Base-by-base conservation (phyloP, 1,140 invertebrate genomes). In the Phthorimaea operculella region DNA sequence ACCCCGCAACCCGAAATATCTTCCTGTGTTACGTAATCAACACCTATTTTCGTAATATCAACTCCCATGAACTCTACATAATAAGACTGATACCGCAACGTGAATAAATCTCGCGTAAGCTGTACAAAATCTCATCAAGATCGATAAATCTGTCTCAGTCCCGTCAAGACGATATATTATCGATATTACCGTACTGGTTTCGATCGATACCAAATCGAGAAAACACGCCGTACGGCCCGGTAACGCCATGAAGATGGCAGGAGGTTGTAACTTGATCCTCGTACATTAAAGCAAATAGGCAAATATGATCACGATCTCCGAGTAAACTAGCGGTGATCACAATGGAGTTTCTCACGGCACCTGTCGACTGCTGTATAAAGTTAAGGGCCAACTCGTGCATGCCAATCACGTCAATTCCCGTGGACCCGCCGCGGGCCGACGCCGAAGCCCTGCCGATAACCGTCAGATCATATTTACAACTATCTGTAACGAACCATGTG, bases 381-480 rank as follows among this genome's bases (percentile, higher is more conserved):
- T 15, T 62, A 68, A 66, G 64, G 68, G 66, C 64, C 65, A 66
- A 59, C 56, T 71, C 68, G 74, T 76, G 72, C 66, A 62, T 62
- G 64, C 67, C 72, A 76, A 73, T 71, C 68, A 73, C 60, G 64
- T 55, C 42, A 48, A 66, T 60, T 66, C 60, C 39, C 50, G 48
- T 17, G 21, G 42, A n/a, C 9, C n/a, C 21, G 47, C 15, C 49
- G 39, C 28, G 15, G 44, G 57, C 51, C 51, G 52, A n/a, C 45
- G 51, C 44, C 51, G 4, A 9, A 16, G 45, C 44, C 14, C 10
- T 33, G 33, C 17, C n/a, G 57, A 50, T 50, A 54, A 49, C 53
- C 57, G 57, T 53, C 57, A 58, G 28, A 50, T 58, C 48, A 51
- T 53, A 58, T 58, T 58, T 50, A 47, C 57, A 17, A 50, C 15